phyloP scores from a whole-genome alignment of 2,113 vertebrate genomes.

The Cariama cristata region DNA sequence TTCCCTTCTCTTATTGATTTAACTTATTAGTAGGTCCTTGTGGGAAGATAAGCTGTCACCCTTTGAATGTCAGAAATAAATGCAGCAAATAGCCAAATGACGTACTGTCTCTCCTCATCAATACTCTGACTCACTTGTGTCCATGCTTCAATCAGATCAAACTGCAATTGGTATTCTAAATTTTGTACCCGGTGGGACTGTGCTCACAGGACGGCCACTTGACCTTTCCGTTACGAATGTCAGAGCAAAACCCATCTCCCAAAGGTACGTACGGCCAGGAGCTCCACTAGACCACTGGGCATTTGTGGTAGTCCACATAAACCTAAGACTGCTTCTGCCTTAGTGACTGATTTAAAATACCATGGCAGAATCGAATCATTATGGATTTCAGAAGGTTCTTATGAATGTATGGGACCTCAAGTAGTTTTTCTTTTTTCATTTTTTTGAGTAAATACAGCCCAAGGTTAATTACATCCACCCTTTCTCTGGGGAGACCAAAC shows the following conservation, averaged over 20 bases:
- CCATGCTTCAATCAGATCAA: background rate
- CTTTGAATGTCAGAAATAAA: constrained; percentile 15
- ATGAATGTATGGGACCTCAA: background rate
- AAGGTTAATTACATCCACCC: background rate
- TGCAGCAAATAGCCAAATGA: background rate
- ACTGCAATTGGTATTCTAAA: background rate
- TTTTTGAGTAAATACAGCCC: background rate
- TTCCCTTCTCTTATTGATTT: background rate
- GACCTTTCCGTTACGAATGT: background rate
- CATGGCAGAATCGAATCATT: background rate
- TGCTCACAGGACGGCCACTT: fast-evolving
- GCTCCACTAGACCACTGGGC: background rate
- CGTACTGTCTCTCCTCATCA: background rate
- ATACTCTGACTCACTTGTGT: background rate
- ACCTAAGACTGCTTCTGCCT: background rate
- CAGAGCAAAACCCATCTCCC: background rate
- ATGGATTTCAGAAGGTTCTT: background rate
- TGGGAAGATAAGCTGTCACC: background rate
- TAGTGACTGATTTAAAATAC: background rate
- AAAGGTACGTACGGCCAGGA: background rate
- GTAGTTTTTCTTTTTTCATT: background rate
- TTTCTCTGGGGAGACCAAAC: background rate
- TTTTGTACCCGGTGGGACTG: background rate
- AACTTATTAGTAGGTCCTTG: background rate
- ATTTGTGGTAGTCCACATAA: background rate